These are phyloP conservation scores for Anser cygnoides DNA, from an alignment of 2,113 vertebrate species.

Conservation along the genomic window DNA sequence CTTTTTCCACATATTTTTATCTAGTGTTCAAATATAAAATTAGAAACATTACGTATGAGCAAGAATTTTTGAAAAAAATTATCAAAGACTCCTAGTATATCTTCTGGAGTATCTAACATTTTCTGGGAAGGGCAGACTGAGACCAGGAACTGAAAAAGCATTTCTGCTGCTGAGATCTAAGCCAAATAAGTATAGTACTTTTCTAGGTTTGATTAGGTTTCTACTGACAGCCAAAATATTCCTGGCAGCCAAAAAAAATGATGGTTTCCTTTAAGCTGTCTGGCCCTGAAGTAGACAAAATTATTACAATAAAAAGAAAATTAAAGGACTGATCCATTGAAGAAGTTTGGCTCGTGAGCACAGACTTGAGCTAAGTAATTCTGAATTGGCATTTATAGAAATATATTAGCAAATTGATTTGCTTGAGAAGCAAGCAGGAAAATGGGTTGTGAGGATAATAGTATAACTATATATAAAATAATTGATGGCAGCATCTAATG, in stretches of 20 bases:
- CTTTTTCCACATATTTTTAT: neutral
- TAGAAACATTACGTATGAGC: neutral
- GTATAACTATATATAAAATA: neutral
- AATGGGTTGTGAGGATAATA: neutral
- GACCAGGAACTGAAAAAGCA: neutral
- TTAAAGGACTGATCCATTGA: neutral
- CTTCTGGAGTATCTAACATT: neutral
- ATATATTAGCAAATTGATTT: conserved; percentile 4
- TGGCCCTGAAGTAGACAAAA: neutral
- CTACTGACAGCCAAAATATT: neutral
- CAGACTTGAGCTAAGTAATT: neutral
- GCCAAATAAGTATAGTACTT: neutral
- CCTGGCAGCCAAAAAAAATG: neutral
- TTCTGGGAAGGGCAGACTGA: neutral
- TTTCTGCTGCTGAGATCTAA: neutral
- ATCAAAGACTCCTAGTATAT: neutral
- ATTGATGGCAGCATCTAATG: neutral
- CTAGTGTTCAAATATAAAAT: neutral
- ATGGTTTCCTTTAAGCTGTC: neutral
- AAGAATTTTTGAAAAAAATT: neutral
- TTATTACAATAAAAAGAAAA: neutral
- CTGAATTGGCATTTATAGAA: conserved; percentile 6
- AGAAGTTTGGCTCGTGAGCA: neutral
- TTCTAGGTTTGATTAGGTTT: neutral
- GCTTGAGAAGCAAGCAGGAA: neutral